phyloP scores from a whole-genome alignment of 1,140 invertebrate species.

The Agraylea sexmaculata region DNA sequence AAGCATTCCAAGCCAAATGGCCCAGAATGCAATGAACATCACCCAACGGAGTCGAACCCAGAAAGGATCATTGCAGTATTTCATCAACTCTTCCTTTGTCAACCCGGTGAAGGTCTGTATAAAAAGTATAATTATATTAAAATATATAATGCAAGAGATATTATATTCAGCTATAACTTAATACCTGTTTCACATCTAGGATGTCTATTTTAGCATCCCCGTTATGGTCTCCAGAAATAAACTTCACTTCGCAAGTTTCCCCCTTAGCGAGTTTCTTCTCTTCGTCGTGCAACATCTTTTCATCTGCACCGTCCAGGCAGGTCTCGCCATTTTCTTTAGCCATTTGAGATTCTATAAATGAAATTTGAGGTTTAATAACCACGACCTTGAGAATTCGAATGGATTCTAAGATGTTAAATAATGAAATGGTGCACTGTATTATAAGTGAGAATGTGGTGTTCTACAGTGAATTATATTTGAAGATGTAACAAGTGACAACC shows the following conservation, averaged over 20 bases:
- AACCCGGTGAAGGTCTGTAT: slow-evolving; percentile 60
- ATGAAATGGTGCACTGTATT: too few species aligned
- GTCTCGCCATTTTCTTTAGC: slow-evolving; percentile 31
- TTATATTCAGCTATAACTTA: not conserved
- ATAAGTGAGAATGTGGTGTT: too few species aligned
- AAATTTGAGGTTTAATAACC: slow-evolving; percentile 15
- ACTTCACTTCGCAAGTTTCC: slow-evolving; percentile 52
- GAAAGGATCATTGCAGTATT: slow-evolving; percentile 83
- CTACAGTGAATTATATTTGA: too few species aligned
- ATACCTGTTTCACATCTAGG: slow-evolving; percentile 45
- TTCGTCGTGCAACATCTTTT: slow-evolving; percentile 53
- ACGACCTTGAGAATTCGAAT: slow-evolving; percentile 19
- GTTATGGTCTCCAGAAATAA: slow-evolving; percentile 58
- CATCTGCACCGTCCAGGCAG: slow-evolving; percentile 46
- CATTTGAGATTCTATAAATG: slow-evolving; percentile 22
- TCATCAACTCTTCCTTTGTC: slow-evolving; percentile 84
- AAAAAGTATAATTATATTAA: slow-evolving; percentile 8
- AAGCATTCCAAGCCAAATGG: slow-evolving; percentile 75
- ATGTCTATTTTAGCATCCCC: slow-evolving; percentile 81
- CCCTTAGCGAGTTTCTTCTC: slow-evolving; percentile 39
- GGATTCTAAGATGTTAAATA: slow-evolving; percentile 23
- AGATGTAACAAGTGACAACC: too few species aligned
- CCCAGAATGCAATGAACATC: slow-evolving; percentile 78
- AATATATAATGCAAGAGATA: not conserved
- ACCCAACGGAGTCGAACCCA: slow-evolving; percentile 78